Evolutionary conservation across 2,888 invertebrate species (phyloP).

Genomic region (Eucriotettix oculatus): DNA sequence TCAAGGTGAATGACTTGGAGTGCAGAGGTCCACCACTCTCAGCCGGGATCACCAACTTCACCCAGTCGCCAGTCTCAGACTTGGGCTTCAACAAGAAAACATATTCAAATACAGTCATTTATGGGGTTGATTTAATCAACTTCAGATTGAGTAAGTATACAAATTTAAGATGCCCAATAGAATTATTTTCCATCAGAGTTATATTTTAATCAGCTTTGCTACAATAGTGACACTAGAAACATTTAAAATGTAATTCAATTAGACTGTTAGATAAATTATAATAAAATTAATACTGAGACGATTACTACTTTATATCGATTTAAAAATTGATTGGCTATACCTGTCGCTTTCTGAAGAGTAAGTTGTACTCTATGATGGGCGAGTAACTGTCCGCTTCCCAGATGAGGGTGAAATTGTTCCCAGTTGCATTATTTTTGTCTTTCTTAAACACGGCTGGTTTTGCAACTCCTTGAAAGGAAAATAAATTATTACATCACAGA

Average conservation of each 20-base stretch:
- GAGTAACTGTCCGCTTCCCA: constrained; percentile 78
- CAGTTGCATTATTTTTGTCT: constrained; percentile 30
- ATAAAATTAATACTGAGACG: no score
- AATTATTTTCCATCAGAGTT: no score
- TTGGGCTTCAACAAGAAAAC: neutral
- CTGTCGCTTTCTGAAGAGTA: constrained; percentile 27
- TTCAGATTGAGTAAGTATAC: no score
- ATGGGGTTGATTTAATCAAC: no score
- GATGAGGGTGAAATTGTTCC: constrained; percentile 47
- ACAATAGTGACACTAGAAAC: no score
- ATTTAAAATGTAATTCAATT: neutral
- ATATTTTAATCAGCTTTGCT: no score
- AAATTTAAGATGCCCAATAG: no score
- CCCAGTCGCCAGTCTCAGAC: constrained; percentile 30
- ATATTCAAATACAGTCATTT: no score
- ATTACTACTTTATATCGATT: no score
- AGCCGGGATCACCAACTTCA: constrained; percentile 50
- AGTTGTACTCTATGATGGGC: constrained; percentile 52
- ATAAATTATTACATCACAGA: neutral
- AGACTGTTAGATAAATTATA: no score
- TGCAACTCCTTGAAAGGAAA: constrained; percentile 36
- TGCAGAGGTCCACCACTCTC: constrained; percentile 55
- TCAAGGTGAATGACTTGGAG: constrained; percentile 54
- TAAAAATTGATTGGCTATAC: constrained; percentile 16
- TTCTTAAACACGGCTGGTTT: constrained; percentile 52